Conservation (phyloP, 2,797 vertebrate species). For the Lacerta viridis region DNA sequence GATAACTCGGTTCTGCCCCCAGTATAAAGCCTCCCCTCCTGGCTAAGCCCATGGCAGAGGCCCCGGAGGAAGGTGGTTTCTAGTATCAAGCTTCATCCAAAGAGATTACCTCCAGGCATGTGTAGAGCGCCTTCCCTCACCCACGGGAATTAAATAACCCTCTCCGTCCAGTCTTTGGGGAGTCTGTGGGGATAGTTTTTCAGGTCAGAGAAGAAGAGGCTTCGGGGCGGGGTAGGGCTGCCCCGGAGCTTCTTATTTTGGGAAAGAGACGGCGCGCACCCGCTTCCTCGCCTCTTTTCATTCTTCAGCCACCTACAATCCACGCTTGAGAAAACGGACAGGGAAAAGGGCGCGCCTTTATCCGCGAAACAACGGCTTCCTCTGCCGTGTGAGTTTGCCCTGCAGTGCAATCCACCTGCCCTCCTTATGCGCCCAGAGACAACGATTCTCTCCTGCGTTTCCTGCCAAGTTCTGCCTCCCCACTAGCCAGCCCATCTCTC, state of each 20-base stretch:
- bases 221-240: not conserved
- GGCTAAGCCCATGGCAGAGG: too few relatives aligned
- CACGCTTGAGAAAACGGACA: not conserved
- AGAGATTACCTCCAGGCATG: not conserved
- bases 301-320: not conserved
- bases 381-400: not conserved
- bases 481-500: too few relatives aligned
- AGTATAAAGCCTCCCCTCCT: too few relatives aligned
- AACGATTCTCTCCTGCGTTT: not conserved
- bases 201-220: too few relatives aligned
- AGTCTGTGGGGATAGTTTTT: not conserved
- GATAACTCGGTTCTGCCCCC: too few relatives aligned
- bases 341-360: too few relatives aligned
- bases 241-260: not conserved
- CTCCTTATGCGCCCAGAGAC: too few relatives aligned
- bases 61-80: too few relatives aligned
- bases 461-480: not conserved
- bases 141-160: fast-evolving
- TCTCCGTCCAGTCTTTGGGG: not conserved
- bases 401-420: fast-evolving
- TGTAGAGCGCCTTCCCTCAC: not conserved
- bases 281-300: too few relatives aligned
- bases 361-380: not conserved
- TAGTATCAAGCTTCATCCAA: not conserved
- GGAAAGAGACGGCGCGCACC: not conserved